A percentile compares a stretch with the other conserved stretches of the same genome.
Evolutionary conservation across 2,888 invertebrate genomes (phyloP).

Genomic region (Coronaproctus castanopsis): DNA sequence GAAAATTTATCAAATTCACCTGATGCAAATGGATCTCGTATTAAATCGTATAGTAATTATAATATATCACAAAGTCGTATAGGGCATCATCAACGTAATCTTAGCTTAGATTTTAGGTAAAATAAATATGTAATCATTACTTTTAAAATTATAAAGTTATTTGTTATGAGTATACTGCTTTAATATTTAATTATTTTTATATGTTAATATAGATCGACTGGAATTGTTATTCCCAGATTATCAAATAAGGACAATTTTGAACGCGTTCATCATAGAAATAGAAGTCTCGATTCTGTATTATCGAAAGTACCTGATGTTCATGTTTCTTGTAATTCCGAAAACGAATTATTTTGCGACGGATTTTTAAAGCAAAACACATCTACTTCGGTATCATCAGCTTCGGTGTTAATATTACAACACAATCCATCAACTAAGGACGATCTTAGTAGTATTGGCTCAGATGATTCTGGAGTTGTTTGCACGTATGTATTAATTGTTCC

Average conservation of each 20-base stretch:
- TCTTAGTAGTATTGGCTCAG: slow-evolving; percentile 45
- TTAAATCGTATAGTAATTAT: too few relatives aligned
- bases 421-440: slow-evolving; percentile 28
- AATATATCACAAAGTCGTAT: slow-evolving; percentile 28
- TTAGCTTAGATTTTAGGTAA: slow-evolving; percentile 74
- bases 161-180: too few relatives aligned
- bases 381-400: background rate
- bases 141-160: too few relatives aligned
- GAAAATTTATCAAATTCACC: too few relatives aligned
- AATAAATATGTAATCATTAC: too few relatives aligned
- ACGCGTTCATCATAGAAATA: slow-evolving; percentile 47
- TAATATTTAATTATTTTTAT: slow-evolving; percentile 3
- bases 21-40: too few relatives aligned
- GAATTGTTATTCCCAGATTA: slow-evolving; percentile 39
- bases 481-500: slow-evolving; percentile 28
- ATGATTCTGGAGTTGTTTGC: slow-evolving; percentile 56
- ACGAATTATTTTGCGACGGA: slow-evolving; percentile 22
- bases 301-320: slow-evolving; percentile 76
- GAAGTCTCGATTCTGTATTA: slow-evolving; percentile 71
- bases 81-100: slow-evolving; percentile 62
- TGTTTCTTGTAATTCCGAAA: slow-evolving; percentile 41
- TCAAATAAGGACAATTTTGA: slow-evolving; percentile 24
- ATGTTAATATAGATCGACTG: slow-evolving; percentile 35
- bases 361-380: slow-evolving; percentile 2
- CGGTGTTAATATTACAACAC: background rate